Conservation (phyloP, 2,113 vertebrate species). For the Barbus barbus region DNA sequence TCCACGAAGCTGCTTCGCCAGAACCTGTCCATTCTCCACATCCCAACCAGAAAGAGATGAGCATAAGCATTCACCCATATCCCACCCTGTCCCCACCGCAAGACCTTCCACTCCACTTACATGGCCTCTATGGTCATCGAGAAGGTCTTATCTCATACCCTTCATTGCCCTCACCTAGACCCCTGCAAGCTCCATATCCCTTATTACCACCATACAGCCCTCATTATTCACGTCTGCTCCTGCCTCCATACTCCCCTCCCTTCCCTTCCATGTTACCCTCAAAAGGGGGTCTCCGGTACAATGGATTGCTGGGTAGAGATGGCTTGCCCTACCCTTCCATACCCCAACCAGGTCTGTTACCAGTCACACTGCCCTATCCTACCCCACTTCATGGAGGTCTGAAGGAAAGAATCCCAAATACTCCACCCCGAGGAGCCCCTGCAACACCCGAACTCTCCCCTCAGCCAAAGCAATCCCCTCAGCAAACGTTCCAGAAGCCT, state of each 20-base stretch:
- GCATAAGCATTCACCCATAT: constrained; percentile 26
- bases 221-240: constrained; percentile 65
- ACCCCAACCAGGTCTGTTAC: constrained; percentile 55
- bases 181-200: constrained; percentile 64
- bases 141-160: constrained; percentile 72
- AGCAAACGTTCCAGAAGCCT: constrained; percentile 43
- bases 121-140: constrained; percentile 67
- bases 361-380: constrained; percentile 61
- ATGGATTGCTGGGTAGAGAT: constrained; percentile 62
- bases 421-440: constrained; percentile 62
- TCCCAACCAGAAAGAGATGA: constrained; percentile 58
- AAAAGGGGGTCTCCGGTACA: constrained; percentile 58
- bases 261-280: constrained; percentile 66
- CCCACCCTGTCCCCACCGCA: constrained; percentile 43
- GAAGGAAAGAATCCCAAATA: constrained; percentile 68
- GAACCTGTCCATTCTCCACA: background rate
- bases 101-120: constrained; percentile 66
- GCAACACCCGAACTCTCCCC: constrained; percentile 71
- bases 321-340: constrained; percentile 62
- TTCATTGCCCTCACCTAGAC: constrained; percentile 65
- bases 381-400: constrained; percentile 59
- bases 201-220: constrained; percentile 62
- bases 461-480: constrained; percentile 37
- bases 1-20: background rate
- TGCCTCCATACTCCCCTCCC: constrained; percentile 68